These are phyloP conservation scores for Porites lobata DNA, from an alignment of 92 coral and sea anemone species.

Conservation along the genomic window DNA sequence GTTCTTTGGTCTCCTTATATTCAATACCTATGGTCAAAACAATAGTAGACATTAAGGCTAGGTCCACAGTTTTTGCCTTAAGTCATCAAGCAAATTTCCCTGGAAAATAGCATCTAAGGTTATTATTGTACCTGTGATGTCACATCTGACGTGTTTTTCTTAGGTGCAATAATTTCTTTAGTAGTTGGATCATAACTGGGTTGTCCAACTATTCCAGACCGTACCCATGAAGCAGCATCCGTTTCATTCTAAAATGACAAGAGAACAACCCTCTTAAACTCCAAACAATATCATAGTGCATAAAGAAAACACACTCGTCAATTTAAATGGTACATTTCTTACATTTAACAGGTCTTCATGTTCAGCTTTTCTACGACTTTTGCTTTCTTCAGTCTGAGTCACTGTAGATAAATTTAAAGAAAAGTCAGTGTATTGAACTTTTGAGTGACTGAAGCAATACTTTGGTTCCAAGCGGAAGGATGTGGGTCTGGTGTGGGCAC, in stretches of 20 bases:
- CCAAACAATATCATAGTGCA: too few relatives aligned
- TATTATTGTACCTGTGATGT: constrained; percentile 76
- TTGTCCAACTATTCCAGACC: constrained; percentile 89
- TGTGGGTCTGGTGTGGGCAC: too few relatives aligned
- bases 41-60: neutral
- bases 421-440: too few relatives aligned
- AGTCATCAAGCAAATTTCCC: too few relatives aligned
- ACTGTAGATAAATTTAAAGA: neutral
- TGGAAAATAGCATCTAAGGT: too few relatives aligned
- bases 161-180: constrained; percentile 82
- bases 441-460: neutral
- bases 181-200: constrained; percentile 86
- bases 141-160: constrained; percentile 92
- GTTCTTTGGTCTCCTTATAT: constrained; percentile 87
- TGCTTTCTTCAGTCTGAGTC: constrained; percentile 61
- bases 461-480: too few relatives aligned
- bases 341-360: constrained; percentile 70
- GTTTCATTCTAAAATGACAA: constrained; percentile 64
- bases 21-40: constrained; percentile 59
- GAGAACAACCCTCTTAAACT: neutral
- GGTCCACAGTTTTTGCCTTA: neutral
- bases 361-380: constrained; percentile 59
- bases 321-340: neutral
- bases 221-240: constrained; percentile 92
- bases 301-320: too few relatives aligned